These are phyloP conservation scores for Drosophila hamatofila DNA, from an alignment of 2,888 invertebrate genomes.

Conservation along the genomic window DNA sequence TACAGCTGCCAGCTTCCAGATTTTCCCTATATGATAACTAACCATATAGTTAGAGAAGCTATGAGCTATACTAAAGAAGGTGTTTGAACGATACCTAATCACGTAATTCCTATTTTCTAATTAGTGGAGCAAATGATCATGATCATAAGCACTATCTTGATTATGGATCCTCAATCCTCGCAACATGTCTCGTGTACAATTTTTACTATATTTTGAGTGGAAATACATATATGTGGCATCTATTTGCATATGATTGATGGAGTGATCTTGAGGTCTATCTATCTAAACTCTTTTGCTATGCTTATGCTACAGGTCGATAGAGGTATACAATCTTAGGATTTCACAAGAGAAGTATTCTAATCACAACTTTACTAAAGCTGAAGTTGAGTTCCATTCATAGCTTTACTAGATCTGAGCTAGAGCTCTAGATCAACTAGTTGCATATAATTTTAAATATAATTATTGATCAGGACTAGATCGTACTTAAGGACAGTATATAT, in stretches of 20 bases:
- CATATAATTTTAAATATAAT: neutral
- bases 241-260: neutral
- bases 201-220: neutral
- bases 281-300: too few species aligned
- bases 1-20: slow-evolving; percentile 2
- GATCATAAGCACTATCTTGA: too few species aligned
- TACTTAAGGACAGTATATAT: neutral
- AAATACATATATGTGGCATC: neutral
- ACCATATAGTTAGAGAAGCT: neutral
- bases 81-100: neutral
- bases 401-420: neutral
- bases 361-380: neutral
- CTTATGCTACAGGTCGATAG: too few species aligned
- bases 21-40: neutral
- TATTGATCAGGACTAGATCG: neutral
- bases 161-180: neutral
- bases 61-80: neutral
- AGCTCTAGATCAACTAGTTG: neutral
- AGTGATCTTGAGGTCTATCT: too few species aligned
- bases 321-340: neutral
- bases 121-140: neutral
- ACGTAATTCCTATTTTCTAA: too few species aligned
- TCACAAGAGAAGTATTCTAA: neutral
- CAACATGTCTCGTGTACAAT: too few species aligned
- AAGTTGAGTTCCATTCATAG: neutral